Evolutionary conservation across 1,140 invertebrate genomes (phyloP).

Genomic region (Globodera ellingtonae): DNA sequence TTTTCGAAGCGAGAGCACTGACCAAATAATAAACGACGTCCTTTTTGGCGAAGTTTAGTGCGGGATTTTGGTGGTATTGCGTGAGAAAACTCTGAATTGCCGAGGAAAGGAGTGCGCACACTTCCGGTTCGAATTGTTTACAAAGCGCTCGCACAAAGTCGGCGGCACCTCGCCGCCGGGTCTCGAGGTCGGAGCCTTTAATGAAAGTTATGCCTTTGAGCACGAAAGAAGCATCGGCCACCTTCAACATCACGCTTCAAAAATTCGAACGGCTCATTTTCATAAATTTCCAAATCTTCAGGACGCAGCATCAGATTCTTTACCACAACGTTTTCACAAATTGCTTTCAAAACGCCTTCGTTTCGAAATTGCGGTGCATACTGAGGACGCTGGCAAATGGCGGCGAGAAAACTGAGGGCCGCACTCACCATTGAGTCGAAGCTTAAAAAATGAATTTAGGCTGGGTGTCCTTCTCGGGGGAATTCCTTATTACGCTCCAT

Average conservation of each 20-base stretch:
- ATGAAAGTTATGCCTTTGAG: conserved; percentile 4
- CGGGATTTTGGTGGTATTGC: conserved; percentile 77
- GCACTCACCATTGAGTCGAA: conserved; percentile 79
- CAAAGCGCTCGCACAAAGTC: conserved; percentile 90
- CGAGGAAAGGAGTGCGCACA: conserved; percentile 42
- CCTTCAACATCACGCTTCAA: conserved; percentile 95
- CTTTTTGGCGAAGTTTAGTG: conserved; percentile 84
- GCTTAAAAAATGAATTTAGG: conserved; percentile 10
- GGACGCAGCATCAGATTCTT: conserved; percentile 95
- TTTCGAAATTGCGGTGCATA: conserved; percentile 88
- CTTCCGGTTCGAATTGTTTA: conserved; percentile 66
- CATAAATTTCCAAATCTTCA: conserved; percentile 90
- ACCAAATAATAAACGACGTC: conserved; percentile 94
- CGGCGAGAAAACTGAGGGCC: conserved; percentile 88
- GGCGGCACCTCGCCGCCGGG: conserved; percentile 87
- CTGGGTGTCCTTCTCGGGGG: no score
- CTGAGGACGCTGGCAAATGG: conserved; percentile 84
- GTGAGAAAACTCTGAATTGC: conserved; percentile 75
- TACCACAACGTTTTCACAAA: conserved; percentile 95
- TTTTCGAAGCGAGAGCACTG: conserved; percentile 86
- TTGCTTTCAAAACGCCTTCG: conserved; percentile 79
- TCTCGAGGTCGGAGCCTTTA: conserved; percentile 79
- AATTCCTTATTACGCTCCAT: no score
- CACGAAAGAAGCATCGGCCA: conserved; percentile 4
- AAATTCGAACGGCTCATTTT: conserved; percentile 97